phyloP scores from a whole-genome alignment of 2,797 vertebrate genomes.

The Phrynocephalus forsythii region DNA sequence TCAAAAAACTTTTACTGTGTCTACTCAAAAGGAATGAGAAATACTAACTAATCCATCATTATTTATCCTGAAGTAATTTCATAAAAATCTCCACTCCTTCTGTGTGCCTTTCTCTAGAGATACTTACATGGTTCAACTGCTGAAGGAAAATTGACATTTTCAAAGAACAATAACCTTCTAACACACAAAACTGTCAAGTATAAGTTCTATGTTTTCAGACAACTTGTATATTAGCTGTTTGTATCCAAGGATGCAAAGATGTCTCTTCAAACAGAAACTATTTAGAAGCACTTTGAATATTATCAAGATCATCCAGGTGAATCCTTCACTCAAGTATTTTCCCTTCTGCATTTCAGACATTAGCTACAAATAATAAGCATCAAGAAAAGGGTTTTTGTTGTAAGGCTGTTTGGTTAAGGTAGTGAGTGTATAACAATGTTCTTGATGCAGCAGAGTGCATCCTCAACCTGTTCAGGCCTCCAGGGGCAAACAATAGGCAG shows the following conservation, averaged over 20 bases:
- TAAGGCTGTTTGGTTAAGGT: background rate
- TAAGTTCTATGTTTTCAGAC: slow-evolving; percentile 28
- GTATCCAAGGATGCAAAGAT: slow-evolving; percentile 43
- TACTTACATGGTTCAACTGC: background rate
- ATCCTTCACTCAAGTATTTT: slow-evolving; percentile 39
- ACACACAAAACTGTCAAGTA: slow-evolving; percentile 6
- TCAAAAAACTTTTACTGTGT: too few species aligned
- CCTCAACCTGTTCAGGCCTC: slow-evolving; percentile 21
- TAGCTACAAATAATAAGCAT: background rate
- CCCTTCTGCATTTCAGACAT: slow-evolving; percentile 26
- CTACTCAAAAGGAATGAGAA: background rate
- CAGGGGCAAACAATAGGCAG: background rate
- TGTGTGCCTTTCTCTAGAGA: background rate
- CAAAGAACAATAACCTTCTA: background rate
- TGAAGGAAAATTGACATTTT: background rate
- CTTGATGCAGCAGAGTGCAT: background rate
- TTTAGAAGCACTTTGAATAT: slow-evolving; percentile 26
- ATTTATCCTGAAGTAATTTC: background rate
- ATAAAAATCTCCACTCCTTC: background rate
- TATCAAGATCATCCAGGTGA: slow-evolving; percentile 15
- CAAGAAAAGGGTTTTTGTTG: background rate
- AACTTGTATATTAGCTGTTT: slow-evolving; percentile 38
- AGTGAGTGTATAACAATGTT: background rate
- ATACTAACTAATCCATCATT: background rate
- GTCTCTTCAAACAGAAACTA: slow-evolving; percentile 21